Conservation (phyloP, 23 tunicate genomes). For the Phallusia fumigata region DNA sequence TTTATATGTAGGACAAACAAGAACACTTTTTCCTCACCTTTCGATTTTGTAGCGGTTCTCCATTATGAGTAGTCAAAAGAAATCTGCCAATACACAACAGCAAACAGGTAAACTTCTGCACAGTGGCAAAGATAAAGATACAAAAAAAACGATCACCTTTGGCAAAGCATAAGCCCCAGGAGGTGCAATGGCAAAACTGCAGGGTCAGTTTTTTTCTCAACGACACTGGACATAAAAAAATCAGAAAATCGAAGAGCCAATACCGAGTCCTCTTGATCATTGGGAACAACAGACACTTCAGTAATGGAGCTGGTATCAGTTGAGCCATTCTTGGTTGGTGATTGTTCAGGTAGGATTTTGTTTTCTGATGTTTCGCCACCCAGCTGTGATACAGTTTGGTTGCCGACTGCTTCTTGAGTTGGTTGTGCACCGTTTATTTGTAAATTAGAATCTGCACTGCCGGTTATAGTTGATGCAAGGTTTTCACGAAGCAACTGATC, state of each 20-base stretch:
- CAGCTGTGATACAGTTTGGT: too few relatives aligned
- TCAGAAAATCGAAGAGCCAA: not conserved
- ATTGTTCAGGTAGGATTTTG: not conserved
- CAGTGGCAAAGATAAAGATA: not conserved
- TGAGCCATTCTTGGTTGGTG: not conserved
- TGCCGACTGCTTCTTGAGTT: too few relatives aligned
- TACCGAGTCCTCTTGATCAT: not conserved
- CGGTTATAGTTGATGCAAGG: too few relatives aligned
- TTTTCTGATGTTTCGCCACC: not conserved
- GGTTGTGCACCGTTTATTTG: too few relatives aligned
- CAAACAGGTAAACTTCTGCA: not conserved
- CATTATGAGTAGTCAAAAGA: constrained; percentile 5
- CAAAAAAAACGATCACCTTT: not conserved
- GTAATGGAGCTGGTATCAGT: not conserved
- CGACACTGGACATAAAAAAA: not conserved
- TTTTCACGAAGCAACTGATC: not conserved
- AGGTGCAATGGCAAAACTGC: not conserved
- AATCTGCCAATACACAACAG: constrained; percentile 23
- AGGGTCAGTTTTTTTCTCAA: not conserved
- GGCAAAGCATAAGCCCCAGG: not conserved
- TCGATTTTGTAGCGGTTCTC: constrained; percentile 17
- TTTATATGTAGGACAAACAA: too few relatives aligned
- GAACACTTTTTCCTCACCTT: too few relatives aligned
- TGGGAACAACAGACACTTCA: not conserved
- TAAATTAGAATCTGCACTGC: too few relatives aligned